A percentile compares a stretch with the other conserved stretches of the same genome.
These are phyloP conservation scores for Sceloporus tristichus DNA, from an alignment of 2,113 vertebrate species.

Conservation along the genomic window DNA sequence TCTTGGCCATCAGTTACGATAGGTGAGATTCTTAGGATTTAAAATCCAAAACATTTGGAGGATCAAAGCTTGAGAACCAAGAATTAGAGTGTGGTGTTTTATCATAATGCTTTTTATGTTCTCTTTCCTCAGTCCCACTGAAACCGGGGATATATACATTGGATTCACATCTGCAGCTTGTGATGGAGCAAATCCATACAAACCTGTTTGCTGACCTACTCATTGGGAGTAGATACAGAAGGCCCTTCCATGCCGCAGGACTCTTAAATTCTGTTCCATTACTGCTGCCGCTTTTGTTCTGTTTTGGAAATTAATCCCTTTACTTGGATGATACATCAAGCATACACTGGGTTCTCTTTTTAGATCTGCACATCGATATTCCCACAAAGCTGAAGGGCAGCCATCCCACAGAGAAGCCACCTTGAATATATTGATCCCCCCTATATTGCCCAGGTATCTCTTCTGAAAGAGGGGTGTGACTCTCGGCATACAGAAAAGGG, in stretches of 20 bases:
- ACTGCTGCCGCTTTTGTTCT: neutral
- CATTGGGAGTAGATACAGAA: neutral
- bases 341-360: neutral
- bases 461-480: accelerated
- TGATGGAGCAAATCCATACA: too few relatives aligned
- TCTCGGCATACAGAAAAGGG: neutral
- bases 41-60: too few relatives aligned
- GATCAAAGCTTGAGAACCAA: too few relatives aligned
- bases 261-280: neutral
- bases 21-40: too few relatives aligned
- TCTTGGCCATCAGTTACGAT: too few relatives aligned
- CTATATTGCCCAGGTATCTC: neutral
- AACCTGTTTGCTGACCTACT: neutral
- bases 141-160: neutral
- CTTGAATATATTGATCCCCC: neutral
- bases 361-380: too few relatives aligned
- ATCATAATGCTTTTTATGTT: neutral
- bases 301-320: neutral
- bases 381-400: neutral
- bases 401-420: neutral
- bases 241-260: neutral
- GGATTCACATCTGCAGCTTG: neutral
- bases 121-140: neutral
- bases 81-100: neutral
- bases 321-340: neutral